A percentile compares a stretch with the other conserved stretches of the same genome.
phyloP scores from a whole-genome alignment of 2,113 vertebrate species.

The Tachysurus vachellii region DNA sequence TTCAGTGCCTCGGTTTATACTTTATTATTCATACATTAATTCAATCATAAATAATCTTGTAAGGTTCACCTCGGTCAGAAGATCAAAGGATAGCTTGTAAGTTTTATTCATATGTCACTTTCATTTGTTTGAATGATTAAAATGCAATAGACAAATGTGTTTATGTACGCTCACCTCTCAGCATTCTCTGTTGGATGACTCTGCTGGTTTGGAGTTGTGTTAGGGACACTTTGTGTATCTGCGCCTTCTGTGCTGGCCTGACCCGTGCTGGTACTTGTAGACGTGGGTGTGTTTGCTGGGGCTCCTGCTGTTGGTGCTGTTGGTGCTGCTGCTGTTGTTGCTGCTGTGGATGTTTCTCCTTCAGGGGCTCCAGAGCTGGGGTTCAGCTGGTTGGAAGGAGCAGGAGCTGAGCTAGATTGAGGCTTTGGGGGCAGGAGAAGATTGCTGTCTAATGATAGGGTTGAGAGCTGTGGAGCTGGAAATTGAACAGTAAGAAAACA shows the following conservation, averaged over 20 bases:
- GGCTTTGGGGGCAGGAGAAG: constrained; percentile 85
- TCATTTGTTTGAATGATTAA: neutral
- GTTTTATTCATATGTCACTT: neutral
- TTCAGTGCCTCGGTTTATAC: constrained; percentile 14
- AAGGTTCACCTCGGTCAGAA: neutral
- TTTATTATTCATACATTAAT: neutral
- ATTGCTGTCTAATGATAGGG: constrained; percentile 86
- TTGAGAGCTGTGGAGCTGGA: constrained; percentile 89
- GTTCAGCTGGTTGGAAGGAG: constrained; percentile 61
- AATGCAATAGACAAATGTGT: neutral
- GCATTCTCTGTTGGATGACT: constrained; percentile 63
- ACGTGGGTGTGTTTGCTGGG: constrained; percentile 68
- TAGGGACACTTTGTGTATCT: constrained; percentile 76
- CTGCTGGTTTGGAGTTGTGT: constrained; percentile 67
- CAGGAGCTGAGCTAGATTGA: constrained; percentile 66
- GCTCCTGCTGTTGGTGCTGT: constrained; percentile 66
- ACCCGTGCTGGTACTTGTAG: constrained; percentile 59
- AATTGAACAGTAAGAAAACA: neutral
- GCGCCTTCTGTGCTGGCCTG: constrained; percentile 67
- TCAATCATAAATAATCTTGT: neutral
- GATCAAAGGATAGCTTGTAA: neutral
- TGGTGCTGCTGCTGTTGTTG: constrained; percentile 66
- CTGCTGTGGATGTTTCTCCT: constrained; percentile 66
- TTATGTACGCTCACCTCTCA: constrained; percentile 69
- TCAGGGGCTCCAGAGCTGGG: constrained; percentile 64